Evolutionary conservation across 2,113 vertebrate genomes (phyloP), one percentile per base, ranked within the genome.

Genomic region (Lasiurus borealis): DNA sequence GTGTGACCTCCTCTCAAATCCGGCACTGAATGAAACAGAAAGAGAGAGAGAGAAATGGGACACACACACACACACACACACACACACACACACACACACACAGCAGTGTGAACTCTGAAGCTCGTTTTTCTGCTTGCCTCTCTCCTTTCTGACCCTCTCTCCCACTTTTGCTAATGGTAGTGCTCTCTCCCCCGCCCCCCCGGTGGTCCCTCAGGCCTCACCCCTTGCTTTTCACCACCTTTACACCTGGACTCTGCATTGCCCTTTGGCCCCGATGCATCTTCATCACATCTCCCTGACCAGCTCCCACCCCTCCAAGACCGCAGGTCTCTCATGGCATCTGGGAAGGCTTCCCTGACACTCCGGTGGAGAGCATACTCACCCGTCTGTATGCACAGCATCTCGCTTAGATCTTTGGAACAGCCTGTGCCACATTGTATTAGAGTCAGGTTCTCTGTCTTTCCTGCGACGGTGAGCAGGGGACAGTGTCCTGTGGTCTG

Each of bases 311-410:
- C 50, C n/a, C 54, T 18, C 3, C 54, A 15, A 54, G 69, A 34
- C 13, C 62, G 2, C 2, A 0, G 31, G 31, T 18, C 10, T 25
- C 21, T 18, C 1, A 0, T n/a, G 14, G 34, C 13, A 10, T n/a
- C 68, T n/a, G 2, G 11, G 3, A n/a, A 72, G 52, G 10, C 27
- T 57, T 57, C 73, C 44, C 44, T 29, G 72, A 59, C 13, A 12
- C 46, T 21, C 57, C 46, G 34, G 7, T 27, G 27, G 64, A 75
- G 16, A 19, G 36, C 16, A 13, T 23, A 27, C 62, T 50, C 2
- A 0, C 34, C 1, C 0, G n/a, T 44, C 83, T 62, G 34, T 1
- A 21, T 6, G 34, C 16, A 2, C 0, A n/a, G 46, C 10, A 25
- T 11, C 64, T 13, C 2, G 9, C 10, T 23, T 9, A n/a, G 8